Percentiles rank a stretch among this genome's conserved stretches.
phyloP scores from a whole-genome alignment of 2,113 vertebrate genomes.

The Drymodes brunneopygia region DNA sequence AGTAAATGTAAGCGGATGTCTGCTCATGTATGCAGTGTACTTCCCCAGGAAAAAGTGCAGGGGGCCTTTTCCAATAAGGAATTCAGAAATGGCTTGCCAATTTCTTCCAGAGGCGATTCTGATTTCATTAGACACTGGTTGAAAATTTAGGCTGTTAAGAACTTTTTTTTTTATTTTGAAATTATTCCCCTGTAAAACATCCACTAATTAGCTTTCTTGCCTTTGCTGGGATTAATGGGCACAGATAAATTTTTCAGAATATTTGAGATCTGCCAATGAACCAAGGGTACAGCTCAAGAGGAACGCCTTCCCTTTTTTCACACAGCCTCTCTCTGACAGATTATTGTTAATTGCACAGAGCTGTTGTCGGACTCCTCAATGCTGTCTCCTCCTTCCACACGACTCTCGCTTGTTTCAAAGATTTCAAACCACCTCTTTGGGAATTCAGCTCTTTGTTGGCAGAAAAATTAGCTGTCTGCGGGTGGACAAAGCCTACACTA shows the following conservation, averaged over 20 bases:
- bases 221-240: constrained; percentile 37
- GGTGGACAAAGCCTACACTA: constrained; percentile 58
- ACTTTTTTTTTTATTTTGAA: background rate
- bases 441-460: constrained; percentile 62
- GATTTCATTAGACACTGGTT: constrained; percentile 32
- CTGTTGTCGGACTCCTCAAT: background rate
- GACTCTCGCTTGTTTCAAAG: constrained; percentile 58
- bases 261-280: constrained; percentile 56
- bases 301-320: constrained; percentile 51
- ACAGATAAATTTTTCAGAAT: constrained; percentile 12
- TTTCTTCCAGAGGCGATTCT: constrained; percentile 15
- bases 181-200: constrained; percentile 19
- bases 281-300: background rate
- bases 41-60: background rate
- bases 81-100: constrained; percentile 36
- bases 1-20: background rate
- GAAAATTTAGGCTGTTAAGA: constrained; percentile 48
- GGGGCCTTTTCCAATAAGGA: background rate
- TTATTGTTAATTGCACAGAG: constrained; percentile 54
- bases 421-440: constrained; percentile 63
- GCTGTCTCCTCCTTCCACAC: constrained; percentile 50
- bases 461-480: constrained; percentile 74
- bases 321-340: background rate
- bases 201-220: constrained; percentile 60
- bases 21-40: background rate